Evolutionary conservation across 1,140 invertebrate species (phyloP).

Genomic region (Ceratitis capitata): DNA sequence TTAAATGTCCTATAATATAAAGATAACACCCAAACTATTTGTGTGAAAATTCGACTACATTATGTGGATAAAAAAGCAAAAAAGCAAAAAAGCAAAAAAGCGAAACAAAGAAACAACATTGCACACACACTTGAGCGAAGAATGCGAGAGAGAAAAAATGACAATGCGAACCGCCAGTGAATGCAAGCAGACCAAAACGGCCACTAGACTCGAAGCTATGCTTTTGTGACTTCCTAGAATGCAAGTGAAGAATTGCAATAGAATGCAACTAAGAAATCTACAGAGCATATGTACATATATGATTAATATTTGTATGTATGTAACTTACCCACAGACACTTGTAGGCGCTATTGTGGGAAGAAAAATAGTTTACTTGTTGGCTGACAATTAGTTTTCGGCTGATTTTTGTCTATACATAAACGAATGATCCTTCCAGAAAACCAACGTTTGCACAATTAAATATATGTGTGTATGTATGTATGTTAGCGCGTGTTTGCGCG

Average conservation of each 20-base stretch:
- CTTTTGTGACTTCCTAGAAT: neutral
- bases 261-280: neutral
- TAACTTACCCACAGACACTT: neutral
- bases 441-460: neutral
- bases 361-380: neutral
- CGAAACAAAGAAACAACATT: neutral
- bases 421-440: neutral
- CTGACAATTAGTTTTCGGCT: neutral
- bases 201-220: neutral
- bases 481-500: neutral
- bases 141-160: neutral
- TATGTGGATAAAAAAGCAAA: neutral
- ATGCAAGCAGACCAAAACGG: neutral
- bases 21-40: conserved; percentile 1
- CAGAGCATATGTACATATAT: neutral
- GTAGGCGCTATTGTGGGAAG: neutral
- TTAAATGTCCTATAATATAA: conserved; percentile 9
- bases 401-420: neutral
- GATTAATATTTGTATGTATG: too few relatives aligned
- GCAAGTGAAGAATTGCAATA: conserved; percentile 18
- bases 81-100: neutral
- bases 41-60: neutral
- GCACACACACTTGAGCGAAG: neutral
- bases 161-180: neutral
- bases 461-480: neutral